These are phyloP conservation scores for Nomada ruficornis DNA, from an alignment of 2,888 invertebrate genomes.

Conservation along the genomic window DNA sequence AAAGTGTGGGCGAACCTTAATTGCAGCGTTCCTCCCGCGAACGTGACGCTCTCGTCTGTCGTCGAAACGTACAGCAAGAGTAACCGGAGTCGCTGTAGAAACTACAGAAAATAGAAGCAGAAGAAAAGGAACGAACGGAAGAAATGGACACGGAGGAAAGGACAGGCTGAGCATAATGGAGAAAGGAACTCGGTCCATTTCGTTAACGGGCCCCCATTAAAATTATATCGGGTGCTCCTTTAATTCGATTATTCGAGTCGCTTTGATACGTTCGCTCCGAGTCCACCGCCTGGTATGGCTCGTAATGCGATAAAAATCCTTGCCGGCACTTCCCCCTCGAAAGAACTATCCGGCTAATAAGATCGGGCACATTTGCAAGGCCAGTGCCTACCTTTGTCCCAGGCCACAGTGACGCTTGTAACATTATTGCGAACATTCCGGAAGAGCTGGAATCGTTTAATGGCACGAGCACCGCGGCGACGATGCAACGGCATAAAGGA, in stretches of 20 bases:
- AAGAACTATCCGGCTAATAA: constrained; percentile 66
- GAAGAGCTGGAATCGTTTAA: constrained; percentile 63
- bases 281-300: constrained; percentile 18
- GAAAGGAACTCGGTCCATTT: constrained; percentile 56
- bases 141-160: constrained; percentile 15
- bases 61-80: not conserved
- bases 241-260: constrained; percentile 70
- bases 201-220: constrained; percentile 54
- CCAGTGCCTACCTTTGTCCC: constrained; percentile 59
- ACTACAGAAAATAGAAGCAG: not conserved
- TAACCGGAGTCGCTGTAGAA: not conserved
- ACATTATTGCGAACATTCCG: constrained; percentile 65
- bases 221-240: constrained; percentile 62
- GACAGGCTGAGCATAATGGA: constrained; percentile 35
- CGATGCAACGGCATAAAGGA: not conserved
- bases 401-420: constrained; percentile 56
- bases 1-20: constrained; percentile 14
- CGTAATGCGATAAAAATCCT: constrained; percentile 69
- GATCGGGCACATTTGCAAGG: constrained; percentile 70
- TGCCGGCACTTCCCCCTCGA: constrained; percentile 30
- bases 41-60: not conserved
- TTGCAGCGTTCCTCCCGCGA: constrained; percentile 10
- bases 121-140: not conserved
- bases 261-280: constrained; percentile 65
- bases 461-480: constrained; percentile 37